Evolutionary conservation across 37 sponge, comb jelly and placozoan genomes (phyloP).

Genomic region (Beroe ovata): DNA sequence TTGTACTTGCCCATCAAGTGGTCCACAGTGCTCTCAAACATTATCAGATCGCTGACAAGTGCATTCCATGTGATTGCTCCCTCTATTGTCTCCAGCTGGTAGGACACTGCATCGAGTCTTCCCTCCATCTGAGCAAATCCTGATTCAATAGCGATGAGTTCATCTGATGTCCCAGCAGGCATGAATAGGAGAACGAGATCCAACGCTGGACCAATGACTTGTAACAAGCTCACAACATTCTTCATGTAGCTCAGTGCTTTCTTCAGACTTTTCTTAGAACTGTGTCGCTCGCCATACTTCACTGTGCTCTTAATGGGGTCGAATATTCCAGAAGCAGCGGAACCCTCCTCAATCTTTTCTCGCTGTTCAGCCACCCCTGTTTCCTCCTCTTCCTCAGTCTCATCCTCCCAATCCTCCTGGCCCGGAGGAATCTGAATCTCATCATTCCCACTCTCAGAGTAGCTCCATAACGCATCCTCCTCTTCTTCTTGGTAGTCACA

Average conservation of each 20-base stretch:
- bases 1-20: background rate
- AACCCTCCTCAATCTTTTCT: background rate
- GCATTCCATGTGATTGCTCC: background rate
- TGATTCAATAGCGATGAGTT: constrained; percentile 3
- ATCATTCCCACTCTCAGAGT: background rate
- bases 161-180: background rate
- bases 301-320: background rate
- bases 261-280: background rate
- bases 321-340: background rate
- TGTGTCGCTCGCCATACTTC: background rate
- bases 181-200: background rate
- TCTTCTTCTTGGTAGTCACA: background rate
- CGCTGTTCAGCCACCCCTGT: background rate
- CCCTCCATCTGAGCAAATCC: background rate
- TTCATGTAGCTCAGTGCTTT: background rate
- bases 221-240: background rate
- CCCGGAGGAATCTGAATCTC: too few relatives aligned
- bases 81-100: background rate
- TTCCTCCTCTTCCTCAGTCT: background rate
- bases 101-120: background rate
- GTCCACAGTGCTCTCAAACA: background rate
- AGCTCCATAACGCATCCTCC: background rate
- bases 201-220: background rate
- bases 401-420: too few relatives aligned
- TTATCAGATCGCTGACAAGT: background rate